Base-by-base conservation (phyloP, 2,797 vertebrate species). In the Thamnophis elegans region DNA sequence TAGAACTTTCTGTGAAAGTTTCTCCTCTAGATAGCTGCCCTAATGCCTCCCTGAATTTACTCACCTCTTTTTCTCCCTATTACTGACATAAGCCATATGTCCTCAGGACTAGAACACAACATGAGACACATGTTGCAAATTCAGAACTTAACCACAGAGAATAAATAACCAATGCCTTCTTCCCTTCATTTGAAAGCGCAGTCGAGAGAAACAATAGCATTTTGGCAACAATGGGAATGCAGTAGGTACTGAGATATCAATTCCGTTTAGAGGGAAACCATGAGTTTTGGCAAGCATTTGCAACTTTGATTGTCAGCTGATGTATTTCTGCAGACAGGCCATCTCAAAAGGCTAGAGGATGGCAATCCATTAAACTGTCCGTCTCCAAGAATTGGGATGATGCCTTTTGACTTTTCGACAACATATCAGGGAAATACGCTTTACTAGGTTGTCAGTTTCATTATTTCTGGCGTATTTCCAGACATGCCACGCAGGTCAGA, bases 381-480 rank as follows among this genome's bases (percentile, higher is more conserved):
- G 5, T 94, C 47, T 10, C 78, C 91, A 92, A 94, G 85, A 59
- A 94, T 89, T 85, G 89, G 94, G 47, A 36, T 94, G 94, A 96
- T 94, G 94, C 91, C 85, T 93, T 96, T 93, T 95, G 95, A 94
- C 94, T 95, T 89, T 89, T 93, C 55, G 7, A 22, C n/a, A 42
- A 92, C 20, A 18, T 93, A 89, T 91, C 85, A 26, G 93, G 91
- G 92, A 93, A 93, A 93, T 58, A 86, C 22, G 90, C 94, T 93
- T 96, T 94, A 90, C 90, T 32, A 55, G 89, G 20, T 91, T 96
- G 94, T 93, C 95, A 93, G 93, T 85, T 95, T 91, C 88, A 87
- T 95, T 94, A 90, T 92, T 95, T 96, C 95, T 90, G 87, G 90
- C 89, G 96, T 89, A 68, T 95, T 95, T 95, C 92, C 82, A 95